Conservation (phyloP, 2,797 vertebrate genomes). For the Pelobates cultripes region DNA sequence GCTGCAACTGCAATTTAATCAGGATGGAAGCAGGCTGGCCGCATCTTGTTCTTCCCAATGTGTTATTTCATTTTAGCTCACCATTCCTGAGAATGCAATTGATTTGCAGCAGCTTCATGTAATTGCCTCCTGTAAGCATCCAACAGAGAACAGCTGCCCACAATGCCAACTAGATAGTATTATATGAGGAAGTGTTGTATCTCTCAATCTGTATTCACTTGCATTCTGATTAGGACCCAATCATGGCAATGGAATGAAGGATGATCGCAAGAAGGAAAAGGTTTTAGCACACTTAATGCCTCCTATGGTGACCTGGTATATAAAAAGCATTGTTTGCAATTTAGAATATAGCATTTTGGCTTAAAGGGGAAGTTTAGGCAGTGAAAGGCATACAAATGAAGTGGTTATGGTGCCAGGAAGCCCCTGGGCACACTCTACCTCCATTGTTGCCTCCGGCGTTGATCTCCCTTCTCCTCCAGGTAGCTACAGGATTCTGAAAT, state of each 20-base stretch:
- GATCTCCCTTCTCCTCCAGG: no score
- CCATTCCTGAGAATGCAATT: conserved; percentile 54
- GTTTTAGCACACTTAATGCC: no score
- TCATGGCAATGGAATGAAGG: neutral
- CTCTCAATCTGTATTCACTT: conserved; percentile 3
- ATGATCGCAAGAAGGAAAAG: no score
- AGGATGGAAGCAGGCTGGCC: neutral
- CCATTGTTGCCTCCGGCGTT: no score
- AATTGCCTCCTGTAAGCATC: conserved; percentile 44
- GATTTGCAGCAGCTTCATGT: conserved; percentile 56
- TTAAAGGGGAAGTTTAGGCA: no score
- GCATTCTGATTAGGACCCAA: neutral
- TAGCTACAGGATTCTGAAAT: no score
- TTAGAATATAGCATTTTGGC: no score
- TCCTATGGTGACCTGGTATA: no score
- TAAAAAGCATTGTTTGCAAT: no score
- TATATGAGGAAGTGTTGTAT: neutral
- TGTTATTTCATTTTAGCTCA: conserved; percentile 40
- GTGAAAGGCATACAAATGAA: no score
- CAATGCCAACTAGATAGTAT: conserved; percentile 17
- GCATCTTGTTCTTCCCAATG: conserved; percentile 10
- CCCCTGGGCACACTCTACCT: no score
- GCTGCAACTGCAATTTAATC: neutral
- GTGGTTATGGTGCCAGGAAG: no score
- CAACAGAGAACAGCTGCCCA: conserved; percentile 14